phyloP scores from a whole-genome alignment of 2,888 invertebrate genomes.

The Latrodectus elegans region DNA sequence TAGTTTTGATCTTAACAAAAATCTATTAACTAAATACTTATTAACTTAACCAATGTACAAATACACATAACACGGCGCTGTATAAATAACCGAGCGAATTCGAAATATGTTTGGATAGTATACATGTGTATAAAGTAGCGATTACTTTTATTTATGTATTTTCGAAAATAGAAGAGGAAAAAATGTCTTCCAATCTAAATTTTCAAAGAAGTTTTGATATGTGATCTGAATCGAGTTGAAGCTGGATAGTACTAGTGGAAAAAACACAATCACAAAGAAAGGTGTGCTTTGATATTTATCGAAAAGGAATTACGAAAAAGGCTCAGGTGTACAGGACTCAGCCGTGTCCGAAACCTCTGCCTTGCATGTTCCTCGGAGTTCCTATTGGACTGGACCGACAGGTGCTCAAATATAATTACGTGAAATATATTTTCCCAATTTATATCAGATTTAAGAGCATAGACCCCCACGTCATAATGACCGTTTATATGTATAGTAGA shows the following conservation, averaged over 20 bases:
- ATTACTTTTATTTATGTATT: too few species aligned
- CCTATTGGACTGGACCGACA: slow-evolving; percentile 27
- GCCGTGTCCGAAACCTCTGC: slow-evolving; percentile 34
- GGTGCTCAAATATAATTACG: slow-evolving; percentile 62
- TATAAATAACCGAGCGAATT: too few species aligned
- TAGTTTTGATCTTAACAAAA: too few species aligned
- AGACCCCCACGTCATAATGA: slow-evolving; percentile 58
- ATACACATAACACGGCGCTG: too few species aligned
- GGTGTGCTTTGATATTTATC: neutral
- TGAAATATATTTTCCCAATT: slow-evolving; percentile 13
- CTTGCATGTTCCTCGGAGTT: slow-evolving; percentile 4
- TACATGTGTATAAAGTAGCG: too few species aligned
- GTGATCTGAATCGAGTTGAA: too few species aligned
- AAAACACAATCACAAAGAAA: neutral
- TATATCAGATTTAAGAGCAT: slow-evolving; percentile 20
- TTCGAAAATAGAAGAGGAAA: too few species aligned
- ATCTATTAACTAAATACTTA: too few species aligned
- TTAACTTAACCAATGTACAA: too few species aligned
- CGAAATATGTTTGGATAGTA: too few species aligned
- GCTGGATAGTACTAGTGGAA: neutral
- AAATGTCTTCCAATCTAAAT: too few species aligned
- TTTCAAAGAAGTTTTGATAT: too few species aligned
- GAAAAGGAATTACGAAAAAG: neutral
- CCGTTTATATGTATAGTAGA: slow-evolving; percentile 16
- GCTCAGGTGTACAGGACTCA: neutral